Evolutionary conservation across 2,888 invertebrate genomes (phyloP).

Genomic region (Arctia plantaginis): DNA sequence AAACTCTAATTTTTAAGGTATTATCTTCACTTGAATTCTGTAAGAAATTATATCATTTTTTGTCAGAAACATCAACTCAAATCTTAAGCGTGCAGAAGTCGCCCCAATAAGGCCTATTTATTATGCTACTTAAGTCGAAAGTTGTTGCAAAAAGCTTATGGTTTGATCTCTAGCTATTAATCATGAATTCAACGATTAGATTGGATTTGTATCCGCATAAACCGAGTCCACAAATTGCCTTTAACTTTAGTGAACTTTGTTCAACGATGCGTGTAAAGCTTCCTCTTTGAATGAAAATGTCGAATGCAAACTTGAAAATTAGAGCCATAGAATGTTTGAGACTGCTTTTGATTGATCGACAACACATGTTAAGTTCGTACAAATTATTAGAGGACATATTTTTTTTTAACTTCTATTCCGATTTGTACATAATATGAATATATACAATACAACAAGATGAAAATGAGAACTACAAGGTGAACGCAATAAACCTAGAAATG

Average conservation of each 20-base stretch:
- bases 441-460: too few relatives aligned
- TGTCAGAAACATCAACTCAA: neutral
- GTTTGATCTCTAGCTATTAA: slow-evolving; percentile 59
- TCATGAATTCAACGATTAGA: slow-evolving; percentile 63
- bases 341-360: neutral
- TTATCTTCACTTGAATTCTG: neutral
- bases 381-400: neutral
- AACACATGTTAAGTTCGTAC: neutral
- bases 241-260: slow-evolving; percentile 57
- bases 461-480: too few relatives aligned
- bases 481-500: too few relatives aligned
- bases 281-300: slow-evolving; percentile 52
- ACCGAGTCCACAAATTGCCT: slow-evolving; percentile 57
- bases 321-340: slow-evolving; percentile 4
- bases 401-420: too few relatives aligned
- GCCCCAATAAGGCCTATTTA: slow-evolving; percentile 41
- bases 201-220: slow-evolving; percentile 64
- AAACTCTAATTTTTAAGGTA: neutral
- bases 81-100: slow-evolving; percentile 1
- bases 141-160: slow-evolving; percentile 49
- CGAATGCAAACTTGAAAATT: slow-evolving; percentile 53
- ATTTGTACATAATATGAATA: too few relatives aligned
- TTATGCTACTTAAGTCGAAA: slow-evolving; percentile 54
- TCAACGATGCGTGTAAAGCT: slow-evolving; percentile 53
- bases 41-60: too few relatives aligned